phyloP scores from a whole-genome alignment of 2,797 vertebrate species.

The Balearica regulorum region DNA sequence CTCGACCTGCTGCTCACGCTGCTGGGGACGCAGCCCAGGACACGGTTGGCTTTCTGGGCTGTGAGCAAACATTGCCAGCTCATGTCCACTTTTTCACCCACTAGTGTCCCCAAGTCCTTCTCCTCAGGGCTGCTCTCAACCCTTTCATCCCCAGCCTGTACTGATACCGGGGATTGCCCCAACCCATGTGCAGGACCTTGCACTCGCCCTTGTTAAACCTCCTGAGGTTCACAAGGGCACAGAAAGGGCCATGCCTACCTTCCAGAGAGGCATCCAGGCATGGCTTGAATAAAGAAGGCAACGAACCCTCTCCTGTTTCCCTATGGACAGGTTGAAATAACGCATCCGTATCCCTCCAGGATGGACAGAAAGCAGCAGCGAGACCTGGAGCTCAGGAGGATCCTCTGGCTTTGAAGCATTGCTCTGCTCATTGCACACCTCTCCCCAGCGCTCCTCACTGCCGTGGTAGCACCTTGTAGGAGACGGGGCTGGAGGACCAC shows the following conservation, averaged over 20 bases:
- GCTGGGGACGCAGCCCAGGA: not conserved
- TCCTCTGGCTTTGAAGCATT: not conserved
- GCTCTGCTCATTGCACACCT: not conserved
- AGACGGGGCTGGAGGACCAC: not conserved
- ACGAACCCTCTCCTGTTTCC: not conserved
- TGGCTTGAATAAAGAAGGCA: not conserved
- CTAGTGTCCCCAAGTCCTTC: not conserved
- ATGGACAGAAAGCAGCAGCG: not conserved
- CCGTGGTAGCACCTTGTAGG: not conserved
- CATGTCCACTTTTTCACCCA: not conserved
- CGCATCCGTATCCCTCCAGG: not conserved
- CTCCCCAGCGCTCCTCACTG: not conserved
- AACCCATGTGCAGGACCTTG: not conserved
- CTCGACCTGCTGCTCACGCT: not conserved
- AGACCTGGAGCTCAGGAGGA: not conserved
- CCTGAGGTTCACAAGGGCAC: not conserved
- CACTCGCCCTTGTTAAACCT: not conserved
- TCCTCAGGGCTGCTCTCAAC: not conserved
- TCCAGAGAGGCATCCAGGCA: not conserved
- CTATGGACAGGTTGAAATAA: not conserved
- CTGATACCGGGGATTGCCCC: accelerated
- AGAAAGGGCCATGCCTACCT: not conserved
- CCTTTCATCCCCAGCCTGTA: no score
- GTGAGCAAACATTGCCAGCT: accelerated
- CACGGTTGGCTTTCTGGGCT: not conserved